Evolutionary conservation across 2,113 vertebrate genomes (phyloP).

Genomic region (Glaucomys volans): DNA sequence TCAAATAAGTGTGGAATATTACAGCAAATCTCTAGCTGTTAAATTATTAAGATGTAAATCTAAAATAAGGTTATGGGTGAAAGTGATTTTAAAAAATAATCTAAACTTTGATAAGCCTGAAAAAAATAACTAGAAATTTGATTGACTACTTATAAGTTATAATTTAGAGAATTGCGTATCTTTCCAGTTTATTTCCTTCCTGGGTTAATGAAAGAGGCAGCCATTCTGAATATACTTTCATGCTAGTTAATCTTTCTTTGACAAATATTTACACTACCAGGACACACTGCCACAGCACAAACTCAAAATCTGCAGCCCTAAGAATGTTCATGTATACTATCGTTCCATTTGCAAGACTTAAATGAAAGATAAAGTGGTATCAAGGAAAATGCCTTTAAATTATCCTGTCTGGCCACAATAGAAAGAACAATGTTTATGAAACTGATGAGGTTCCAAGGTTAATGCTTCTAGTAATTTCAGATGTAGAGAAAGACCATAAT

Average conservation of each 20-base stretch:
- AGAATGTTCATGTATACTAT: background rate
- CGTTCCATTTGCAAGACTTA: background rate
- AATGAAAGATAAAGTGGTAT: background rate
- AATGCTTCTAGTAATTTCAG: conserved; percentile 20
- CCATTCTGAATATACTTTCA: background rate
- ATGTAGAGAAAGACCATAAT: background rate
- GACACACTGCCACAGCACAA: background rate
- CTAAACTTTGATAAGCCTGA: background rate
- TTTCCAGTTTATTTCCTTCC: background rate
- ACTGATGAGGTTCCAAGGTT: conserved; percentile 42
- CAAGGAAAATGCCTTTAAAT: conserved; percentile 50
- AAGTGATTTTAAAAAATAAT: background rate
- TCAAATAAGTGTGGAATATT: background rate
- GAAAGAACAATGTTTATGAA: background rate
- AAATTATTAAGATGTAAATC: background rate
- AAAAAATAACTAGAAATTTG: background rate
- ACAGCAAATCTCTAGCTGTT: background rate
- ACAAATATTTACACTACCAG: conserved; percentile 44
- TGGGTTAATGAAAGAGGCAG: background rate
- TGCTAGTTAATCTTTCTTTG: conserved; percentile 34
- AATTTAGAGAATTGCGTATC: background rate
- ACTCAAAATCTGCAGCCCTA: background rate
- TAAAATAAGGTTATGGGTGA: background rate
- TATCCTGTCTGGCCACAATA: background rate
- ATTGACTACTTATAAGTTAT: no score